These are phyloP conservation scores for Orchesella cincta DNA, from an alignment of 1,140 invertebrate species.

Conservation along the genomic window DNA sequence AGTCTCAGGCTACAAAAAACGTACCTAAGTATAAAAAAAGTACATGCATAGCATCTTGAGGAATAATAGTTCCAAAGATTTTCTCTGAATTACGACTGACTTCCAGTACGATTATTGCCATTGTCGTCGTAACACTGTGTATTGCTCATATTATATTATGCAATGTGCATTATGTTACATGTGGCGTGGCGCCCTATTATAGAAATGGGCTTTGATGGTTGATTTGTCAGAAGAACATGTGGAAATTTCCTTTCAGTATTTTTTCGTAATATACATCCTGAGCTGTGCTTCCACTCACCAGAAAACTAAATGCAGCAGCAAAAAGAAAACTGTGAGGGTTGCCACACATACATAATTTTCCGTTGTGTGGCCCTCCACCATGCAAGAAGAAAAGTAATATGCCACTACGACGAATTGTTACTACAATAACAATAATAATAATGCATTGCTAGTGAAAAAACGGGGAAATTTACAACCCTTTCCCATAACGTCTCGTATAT, in stretches of 20 bases:
- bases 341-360: not conserved
- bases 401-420: not conserved
- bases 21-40: too few relatives aligned
- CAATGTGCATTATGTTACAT: not conserved
- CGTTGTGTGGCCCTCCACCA: too few relatives aligned
- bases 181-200: slow-evolving; percentile 7
- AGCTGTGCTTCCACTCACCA: not conserved
- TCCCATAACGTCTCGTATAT: not conserved
- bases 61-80: not conserved
- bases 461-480: slow-evolving; percentile 19
- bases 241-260: not conserved
- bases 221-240: not conserved
- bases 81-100: slow-evolving; percentile 16
- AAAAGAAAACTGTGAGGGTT: not conserved
- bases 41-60: too few relatives aligned
- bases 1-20: too few relatives aligned
- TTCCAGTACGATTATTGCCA: not conserved
- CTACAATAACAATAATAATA: slow-evolving; percentile 20
- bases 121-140: not conserved
- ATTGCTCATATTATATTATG: not conserved
- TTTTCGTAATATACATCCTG: too few relatives aligned
- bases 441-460: not conserved
- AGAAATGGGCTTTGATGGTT: not conserved
- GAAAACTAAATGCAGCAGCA: not conserved
- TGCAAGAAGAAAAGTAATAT: not conserved